Base-by-base conservation (phyloP, 2,797 vertebrate species). In the Rhabdomys pumilio region DNA sequence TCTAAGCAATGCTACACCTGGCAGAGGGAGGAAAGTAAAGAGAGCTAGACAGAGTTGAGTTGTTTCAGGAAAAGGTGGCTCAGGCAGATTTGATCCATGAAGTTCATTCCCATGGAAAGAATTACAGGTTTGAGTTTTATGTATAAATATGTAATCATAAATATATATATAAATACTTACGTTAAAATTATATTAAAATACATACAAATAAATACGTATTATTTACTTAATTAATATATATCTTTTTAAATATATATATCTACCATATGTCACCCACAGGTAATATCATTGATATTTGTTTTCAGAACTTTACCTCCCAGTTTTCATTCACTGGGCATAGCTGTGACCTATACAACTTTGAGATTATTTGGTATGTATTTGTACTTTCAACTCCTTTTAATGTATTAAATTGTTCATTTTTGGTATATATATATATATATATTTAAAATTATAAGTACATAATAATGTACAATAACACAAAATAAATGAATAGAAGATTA, bases 331-430 rank as follows among this genome's bases (percentile, higher is more conserved):
- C 1, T 97, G 81, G 93, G 95, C 31, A 22, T 97, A 34, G 95
- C 95, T 50, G 0, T 97, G 50, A 55, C 65, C 47, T 95, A 22
- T 81, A 57, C 94, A 80, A 20, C 85, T 67, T 1, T 93, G 69
- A 97, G 95, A 95, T 0, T 97, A 93, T 83, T 97, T 59, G 97
- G 97, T 98, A 98, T 73, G 97, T 20, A 96, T 50, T 96, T 73
- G 97, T 15, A 96, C 44, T 96, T 93, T 88, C 57, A 77, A 29
- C n/a, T 83, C 75, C 17, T 91, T 87, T 90, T 87, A 47, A 93
- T 91, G 67, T 22, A 89, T 34, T 7, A 26, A 93, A 55, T 80
- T 88, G 20, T 89, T 91, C 9, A 6, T 22, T 93, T 84, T 91
- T 95, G 10, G 86, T 80, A 53, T 91, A 9, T 88, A 12, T 81